These are phyloP conservation scores for Blera fallax DNA, from an alignment of 2,888 invertebrate genomes.

Conservation along the genomic window DNA sequence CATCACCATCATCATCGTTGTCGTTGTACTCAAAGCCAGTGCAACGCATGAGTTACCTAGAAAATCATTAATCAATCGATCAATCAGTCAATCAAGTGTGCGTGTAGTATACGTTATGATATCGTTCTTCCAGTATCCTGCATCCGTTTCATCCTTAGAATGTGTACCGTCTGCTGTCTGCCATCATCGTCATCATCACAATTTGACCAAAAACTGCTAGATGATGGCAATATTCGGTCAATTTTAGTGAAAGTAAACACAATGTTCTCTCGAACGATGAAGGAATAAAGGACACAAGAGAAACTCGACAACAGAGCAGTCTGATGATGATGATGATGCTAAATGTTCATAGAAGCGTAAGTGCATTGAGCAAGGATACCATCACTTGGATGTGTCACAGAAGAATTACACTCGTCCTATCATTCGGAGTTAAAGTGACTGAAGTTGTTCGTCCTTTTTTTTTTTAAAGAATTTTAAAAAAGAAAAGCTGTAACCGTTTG, in stretches of 20 bases:
- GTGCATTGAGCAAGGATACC: not conserved
- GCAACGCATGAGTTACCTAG: constrained; percentile 52
- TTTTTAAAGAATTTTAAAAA: not conserved
- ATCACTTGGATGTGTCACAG: not conserved
- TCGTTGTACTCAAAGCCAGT: not conserved
- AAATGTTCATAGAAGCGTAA: constrained; percentile 8
- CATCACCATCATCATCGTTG: constrained; percentile 1
- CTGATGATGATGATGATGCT: not conserved
- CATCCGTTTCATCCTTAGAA: constrained; percentile 26
- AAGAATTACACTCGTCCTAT: not conserved
- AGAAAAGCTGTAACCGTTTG: not conserved
- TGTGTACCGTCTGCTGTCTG: constrained; percentile 3
- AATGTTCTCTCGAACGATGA: not conserved
- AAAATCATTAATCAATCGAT: constrained; percentile 68
- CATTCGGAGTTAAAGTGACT: not conserved
- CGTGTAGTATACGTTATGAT: constrained; percentile 12
- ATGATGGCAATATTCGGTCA: constrained; percentile 36
- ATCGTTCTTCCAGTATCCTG: not conserved
- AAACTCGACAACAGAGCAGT: not conserved
- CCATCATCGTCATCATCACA: constrained; percentile 4
- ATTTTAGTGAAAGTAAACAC: constrained; percentile 44
- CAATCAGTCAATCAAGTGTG: constrained; percentile 67
- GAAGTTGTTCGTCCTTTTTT: constrained; percentile 2
- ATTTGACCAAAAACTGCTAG: constrained; percentile 12
- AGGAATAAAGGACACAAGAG: not conserved